Evolutionary conservation across 2,797 vertebrate species (phyloP), one percentile per base, ranked within the genome.

Genomic region (Gobionotothen gibberifrons): DNA sequence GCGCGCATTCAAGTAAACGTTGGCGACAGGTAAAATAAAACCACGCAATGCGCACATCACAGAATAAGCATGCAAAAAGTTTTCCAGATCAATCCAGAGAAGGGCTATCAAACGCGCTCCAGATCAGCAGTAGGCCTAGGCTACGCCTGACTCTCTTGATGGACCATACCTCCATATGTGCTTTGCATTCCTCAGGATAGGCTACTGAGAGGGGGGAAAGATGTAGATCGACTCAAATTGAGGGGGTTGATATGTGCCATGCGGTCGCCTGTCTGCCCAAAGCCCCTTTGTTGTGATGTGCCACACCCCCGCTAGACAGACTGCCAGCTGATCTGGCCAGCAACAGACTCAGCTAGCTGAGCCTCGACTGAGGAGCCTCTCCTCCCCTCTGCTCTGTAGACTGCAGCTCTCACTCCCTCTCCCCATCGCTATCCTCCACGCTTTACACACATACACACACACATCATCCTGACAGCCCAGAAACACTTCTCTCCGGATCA

Each of bases 301-400:
- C 94, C 94, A 94, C 94, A 94, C 95, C 95, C 94, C 95, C 94
- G 87, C 86, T 77, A 91, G 86, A 93, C 89, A 94, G 92, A 92
- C 93, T 94, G 95, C 94, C 95, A 95, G 93, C 94, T 95, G 94
- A 95, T 96, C 94, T 96, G 95, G 95, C 95, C 95, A 96, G 95
- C 95, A 96, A 96, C 95, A 96, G 95, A 95, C 95, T 94, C 90
- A 90, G 90, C 94, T 95, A 96, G 93, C 77, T 74, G 95, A 96
- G 92, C 93, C 79, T 94, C 85, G 95, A 95, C 86, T 58, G 76
- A 86, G 69, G 74, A 91, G 86, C 65, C 76, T 72, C 74, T 78
- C 84, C 79, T 74, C 58, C 22, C 17, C 74, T 70, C 66, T 81
- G 74, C 68, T 84, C 61, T 69, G 67, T 46, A 63, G 63, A 63